These are phyloP conservation scores for Piaya cayana DNA, from an alignment of 2,113 vertebrate species.

Conservation along the genomic window DNA sequence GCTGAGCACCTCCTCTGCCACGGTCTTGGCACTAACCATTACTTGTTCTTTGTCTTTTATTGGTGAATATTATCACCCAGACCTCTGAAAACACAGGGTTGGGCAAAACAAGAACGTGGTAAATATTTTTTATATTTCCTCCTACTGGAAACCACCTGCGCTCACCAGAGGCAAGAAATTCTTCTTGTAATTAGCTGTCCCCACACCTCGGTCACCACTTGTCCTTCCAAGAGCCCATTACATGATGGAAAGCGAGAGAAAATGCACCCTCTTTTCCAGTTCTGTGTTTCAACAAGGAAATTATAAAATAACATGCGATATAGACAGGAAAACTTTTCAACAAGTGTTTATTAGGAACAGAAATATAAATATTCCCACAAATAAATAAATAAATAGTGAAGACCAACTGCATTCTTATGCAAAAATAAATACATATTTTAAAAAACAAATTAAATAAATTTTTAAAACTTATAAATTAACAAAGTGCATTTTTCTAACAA, in stretches of 20 bases:
- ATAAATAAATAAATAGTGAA: not conserved
- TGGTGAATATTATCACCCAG: not conserved
- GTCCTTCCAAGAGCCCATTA: not conserved
- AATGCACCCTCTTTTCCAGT: not conserved
- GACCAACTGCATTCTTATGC: not conserved
- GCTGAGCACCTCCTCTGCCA: not conserved
- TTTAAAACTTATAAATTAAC: not conserved
- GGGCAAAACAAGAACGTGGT: not conserved
- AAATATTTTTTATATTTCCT: not conserved
- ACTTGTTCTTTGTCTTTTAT: not conserved
- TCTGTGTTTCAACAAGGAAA: not conserved
- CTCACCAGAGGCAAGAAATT: not conserved
- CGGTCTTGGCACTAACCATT: not conserved
- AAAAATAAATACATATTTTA: not conserved
- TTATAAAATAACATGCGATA: not conserved
- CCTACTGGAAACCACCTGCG: not conserved
- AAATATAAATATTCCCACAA: not conserved
- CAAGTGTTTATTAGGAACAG: not conserved
- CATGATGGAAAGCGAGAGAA: not conserved
- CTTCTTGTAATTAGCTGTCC: too few species aligned
- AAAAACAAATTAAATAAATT: not conserved
- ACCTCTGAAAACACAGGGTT: not conserved
- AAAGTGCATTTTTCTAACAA: not conserved
- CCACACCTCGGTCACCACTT: not conserved
- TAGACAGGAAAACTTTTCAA: not conserved